Conservation (phyloP, 37 sponge, comb jelly and placozoan genomes). For the Agelas oroides region DNA sequence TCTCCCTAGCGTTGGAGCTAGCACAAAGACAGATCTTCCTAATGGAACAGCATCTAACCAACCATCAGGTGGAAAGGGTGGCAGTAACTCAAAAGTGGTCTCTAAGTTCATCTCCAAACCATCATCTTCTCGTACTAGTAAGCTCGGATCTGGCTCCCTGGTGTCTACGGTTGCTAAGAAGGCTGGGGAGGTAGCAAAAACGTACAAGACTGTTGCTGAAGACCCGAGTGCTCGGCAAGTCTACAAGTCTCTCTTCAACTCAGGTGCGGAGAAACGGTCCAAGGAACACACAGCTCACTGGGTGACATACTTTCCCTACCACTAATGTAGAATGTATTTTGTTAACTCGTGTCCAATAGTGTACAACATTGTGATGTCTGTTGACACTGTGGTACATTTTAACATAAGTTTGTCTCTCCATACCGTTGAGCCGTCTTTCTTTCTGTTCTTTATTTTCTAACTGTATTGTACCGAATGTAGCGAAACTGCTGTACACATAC, state of each 20-base stretch:
- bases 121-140: not conserved
- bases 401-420: no score
- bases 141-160: conserved; percentile 12
- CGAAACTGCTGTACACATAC: no score
- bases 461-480: no score
- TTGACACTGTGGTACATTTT: no score
- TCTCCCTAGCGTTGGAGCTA: no score
- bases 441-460: no score
- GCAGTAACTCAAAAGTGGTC: not conserved
- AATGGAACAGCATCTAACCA: not conserved
- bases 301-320: conserved; percentile 88
- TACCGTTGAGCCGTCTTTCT: no score
- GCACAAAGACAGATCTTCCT: no score
- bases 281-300: conserved; percentile 78
- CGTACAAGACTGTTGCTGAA: conserved; percentile 33
- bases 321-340: no score
- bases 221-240: conserved; percentile 66
- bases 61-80: not conserved
- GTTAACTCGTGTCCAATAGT: no score
- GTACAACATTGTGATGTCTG: no score
- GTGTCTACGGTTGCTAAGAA: conserved; percentile 22
- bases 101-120: not conserved
- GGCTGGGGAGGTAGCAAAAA: not conserved
- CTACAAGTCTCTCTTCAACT: conserved; percentile 88
- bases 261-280: conserved; percentile 37